Base-by-base conservation (phyloP, 2,888 invertebrate genomes). In the Drosophila dives region DNA sequence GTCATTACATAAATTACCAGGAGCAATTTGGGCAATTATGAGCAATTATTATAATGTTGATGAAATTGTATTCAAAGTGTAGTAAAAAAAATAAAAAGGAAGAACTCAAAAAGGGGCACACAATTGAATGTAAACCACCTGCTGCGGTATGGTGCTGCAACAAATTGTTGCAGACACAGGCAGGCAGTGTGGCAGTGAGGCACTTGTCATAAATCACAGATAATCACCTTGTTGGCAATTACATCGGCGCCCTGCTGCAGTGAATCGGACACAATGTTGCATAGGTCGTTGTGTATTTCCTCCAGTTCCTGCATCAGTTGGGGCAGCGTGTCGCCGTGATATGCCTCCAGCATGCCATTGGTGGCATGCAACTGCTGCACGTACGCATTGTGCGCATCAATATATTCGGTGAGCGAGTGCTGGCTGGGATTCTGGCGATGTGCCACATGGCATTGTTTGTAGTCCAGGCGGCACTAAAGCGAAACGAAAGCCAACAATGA, bases 301-400 rank as follows among this genome's bases (percentile, higher is more conserved):
- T 98, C 98, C 91, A 98, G 94, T 94, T 98, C 98, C 96, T 98
- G 95, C 85, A 95, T 95, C 88, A 98, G 95, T 82, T 96, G 96
- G 6, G 98, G 98, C 90, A 99, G 94, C 69, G 97, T 97, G 88
- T 96, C 95, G 82, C 95, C 95, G 91, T 97, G 96, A 93, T 98
- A 99, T 91, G 97, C 96, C 86, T 98, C 98, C 81, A 98, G 95
- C 95, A 98, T 97, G 42, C 97, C 97, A 92, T 99, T 99, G 80
- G 98, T 97, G 53, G 98, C 97, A 81, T 97, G 96, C 79, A 99
- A 94, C 92, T 98, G 98, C 86, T 98, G 97, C 74, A 99, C 96
- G 94, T 98, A 98, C 77, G 96, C 96, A 94, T 99, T 99, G 94
- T 99, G 98, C 17, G 97, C 96, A 92, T 98, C 98, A 92, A 98